Conservation (phyloP, 2,113 vertebrate species). For the Heteronetta atricapilla region DNA sequence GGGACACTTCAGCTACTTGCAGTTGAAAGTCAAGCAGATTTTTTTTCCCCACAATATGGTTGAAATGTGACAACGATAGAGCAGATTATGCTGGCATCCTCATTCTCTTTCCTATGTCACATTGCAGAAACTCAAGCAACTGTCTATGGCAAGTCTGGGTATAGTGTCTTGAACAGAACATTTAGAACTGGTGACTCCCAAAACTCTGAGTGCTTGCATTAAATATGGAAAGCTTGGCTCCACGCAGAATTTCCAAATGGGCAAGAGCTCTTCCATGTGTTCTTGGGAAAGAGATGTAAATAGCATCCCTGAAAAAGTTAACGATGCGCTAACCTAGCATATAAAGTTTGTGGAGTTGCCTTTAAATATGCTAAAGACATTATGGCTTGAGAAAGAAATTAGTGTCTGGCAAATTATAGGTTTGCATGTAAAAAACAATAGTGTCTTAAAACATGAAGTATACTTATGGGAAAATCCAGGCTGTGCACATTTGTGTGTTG, state of each 20-base stretch:
- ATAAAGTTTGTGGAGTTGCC: conserved; percentile 35
- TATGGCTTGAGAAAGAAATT: conserved; percentile 37
- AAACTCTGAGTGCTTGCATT: neutral
- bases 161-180: neutral
- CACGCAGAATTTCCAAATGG: neutral
- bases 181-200: neutral
- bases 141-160: neutral
- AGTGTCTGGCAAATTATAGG: conserved; percentile 32
- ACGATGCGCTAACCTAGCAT: conserved; percentile 27
- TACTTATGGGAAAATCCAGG: neutral
- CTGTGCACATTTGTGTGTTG: neutral
- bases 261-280: conserved; percentile 41
- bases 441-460: conserved; percentile 24
- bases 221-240: conserved; percentile 27
- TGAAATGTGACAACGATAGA: neutral
- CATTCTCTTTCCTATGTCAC: neutral
- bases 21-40: neutral
- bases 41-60: neutral
- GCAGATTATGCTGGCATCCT: neutral
- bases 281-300: conserved; percentile 31
- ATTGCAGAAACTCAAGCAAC: neutral
- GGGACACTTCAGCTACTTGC: neutral
- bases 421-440: conserved; percentile 55
- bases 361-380: conserved; percentile 56
- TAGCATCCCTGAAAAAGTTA: conserved; percentile 49